Base-by-base conservation (phyloP, 2,113 vertebrate genomes). In the Elephantulus edwardii region DNA sequence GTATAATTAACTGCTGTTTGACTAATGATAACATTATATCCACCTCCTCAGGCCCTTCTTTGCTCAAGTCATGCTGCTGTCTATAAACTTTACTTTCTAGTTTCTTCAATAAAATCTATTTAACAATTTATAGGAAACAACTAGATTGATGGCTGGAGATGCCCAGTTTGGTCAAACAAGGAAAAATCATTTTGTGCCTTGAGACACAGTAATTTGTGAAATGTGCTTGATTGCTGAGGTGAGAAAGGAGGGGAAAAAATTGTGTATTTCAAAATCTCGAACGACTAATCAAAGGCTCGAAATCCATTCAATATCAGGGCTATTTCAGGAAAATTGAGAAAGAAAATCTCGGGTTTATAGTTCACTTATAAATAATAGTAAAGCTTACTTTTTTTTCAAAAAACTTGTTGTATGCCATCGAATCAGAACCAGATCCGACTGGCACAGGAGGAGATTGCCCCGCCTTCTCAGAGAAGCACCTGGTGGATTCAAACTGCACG, bases 281-380 rank as follows among this genome's bases (percentile, higher is more conserved):
- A 93, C 79, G 76, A 12, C 42, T 90, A 87, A 79, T 48, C 50
- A 86, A 93, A 94, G 86, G 11, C 46, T 46, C 89, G n/a, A 83
- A 80, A 74, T 78, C 83, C 58, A 54, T 20, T 14, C 95, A 88
- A 90, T 50, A 9, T 26, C 74, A 74, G 30, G 19, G 42, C 72
- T 75, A 77, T 20, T 60, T 56, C 52, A 30, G 11, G 42, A 13
- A 86, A 72, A 83, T 26, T 38, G 22, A 5, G 50, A 8, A 79
- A 58, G 85, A 62, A 7, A 88, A 64, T 75, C 8, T 83, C 35
- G 81, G 54, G 19, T 64, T 91, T 9, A 9, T 5, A 86, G 58
- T 52, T 56, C 56, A 79, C 70, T 66, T 80, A 52, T 84, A 80
- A 68, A 28, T 48, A 78, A 30, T 19, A 79, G 44, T 84, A 60